Percentiles rank a stretch among this genome's conserved stretches.
phyloP scores from a whole-genome alignment of 2,113 vertebrate genomes.

The Macroglossus sobrinus region DNA sequence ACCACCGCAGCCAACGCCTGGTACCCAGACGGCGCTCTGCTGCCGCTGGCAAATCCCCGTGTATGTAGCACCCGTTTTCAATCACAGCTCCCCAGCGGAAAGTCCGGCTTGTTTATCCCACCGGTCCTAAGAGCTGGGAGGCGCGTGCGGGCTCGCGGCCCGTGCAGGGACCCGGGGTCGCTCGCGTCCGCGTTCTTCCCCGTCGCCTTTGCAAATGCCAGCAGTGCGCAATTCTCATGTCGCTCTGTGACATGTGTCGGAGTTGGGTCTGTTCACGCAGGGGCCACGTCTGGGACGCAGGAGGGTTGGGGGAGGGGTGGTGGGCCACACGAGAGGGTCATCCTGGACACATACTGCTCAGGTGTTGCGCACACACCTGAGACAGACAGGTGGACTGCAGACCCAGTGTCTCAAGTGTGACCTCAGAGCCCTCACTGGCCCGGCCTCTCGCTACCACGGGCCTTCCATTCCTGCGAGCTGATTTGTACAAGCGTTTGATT shows the following conservation, averaged over 20 bases:
- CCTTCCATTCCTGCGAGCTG: background rate
- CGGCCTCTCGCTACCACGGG: background rate
- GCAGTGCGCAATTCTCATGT: too few species aligned
- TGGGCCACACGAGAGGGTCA: accelerated
- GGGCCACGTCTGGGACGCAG: background rate
- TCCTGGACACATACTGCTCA: background rate
- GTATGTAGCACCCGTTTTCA: background rate
- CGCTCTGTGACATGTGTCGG: too few species aligned
- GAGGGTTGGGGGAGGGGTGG: accelerated
- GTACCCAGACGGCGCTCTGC: too few species aligned
- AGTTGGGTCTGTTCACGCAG: too few species aligned
- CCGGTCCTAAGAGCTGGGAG: background rate
- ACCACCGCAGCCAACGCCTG: too few species aligned
- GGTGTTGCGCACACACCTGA: conserved; percentile 54
- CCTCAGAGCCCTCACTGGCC: conserved; percentile 45
- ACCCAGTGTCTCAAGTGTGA: conserved; percentile 16
- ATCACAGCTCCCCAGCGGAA: background rate
- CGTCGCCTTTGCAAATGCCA: background rate
- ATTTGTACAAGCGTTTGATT: background rate
- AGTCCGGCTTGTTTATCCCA: background rate
- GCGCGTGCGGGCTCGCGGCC: background rate
- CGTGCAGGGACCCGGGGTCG: accelerated
- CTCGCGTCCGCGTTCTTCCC: too few species aligned
- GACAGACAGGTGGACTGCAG: conserved; percentile 58
- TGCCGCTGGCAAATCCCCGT: background rate